Evolutionary conservation across 2,888 invertebrate genomes (phyloP), one percentile per base, ranked within the genome.

Genomic region (Theretra japonica): DNA sequence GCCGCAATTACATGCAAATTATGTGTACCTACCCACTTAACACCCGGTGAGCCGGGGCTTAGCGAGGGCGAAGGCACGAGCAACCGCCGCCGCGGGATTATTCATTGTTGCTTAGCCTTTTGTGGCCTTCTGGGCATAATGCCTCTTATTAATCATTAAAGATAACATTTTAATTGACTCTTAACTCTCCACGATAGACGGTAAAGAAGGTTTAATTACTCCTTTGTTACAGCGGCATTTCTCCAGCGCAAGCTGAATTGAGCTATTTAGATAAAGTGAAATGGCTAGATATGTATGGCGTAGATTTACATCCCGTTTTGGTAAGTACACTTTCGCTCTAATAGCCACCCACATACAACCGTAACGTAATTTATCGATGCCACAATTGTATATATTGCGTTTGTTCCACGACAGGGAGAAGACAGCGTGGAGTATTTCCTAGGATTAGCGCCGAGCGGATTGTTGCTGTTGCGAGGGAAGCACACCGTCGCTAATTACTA

Each of bases 241-340:
- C 98, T 81, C 99, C 99, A 74, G 97, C 98, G 71, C 96, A 97
- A 80, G 99, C 99, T 53, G 99, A 99, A 94, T 95, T 98, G 83
- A 98, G 97, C 95, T 99, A 98, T 94, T 95, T 99, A 90, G 99
- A 99, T 93, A 98, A 99, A 96, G 98, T 98, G 82, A 99, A 99
- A 96, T 99, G 99, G 99, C 96, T 99, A 85, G 99, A 99, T 90
- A 98, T 99, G 98, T 99, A 99, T 88, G 99, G 99, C 70, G 99
- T 99, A 69, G 99, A 99, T 95, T 96, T 99, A 82, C 99, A 99
- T 95, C 98, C 98, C 70, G 99, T 99, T 75, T 93, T 98, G 96
- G 98, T 98, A 95, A 96, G 96, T 94, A 82, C 48, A 48, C 23
- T 65, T 83, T 80, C 62, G 73, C 69, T 71, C 69, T 73, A 68